These are phyloP conservation scores for Pardalotus punctatus DNA, from an alignment of 2,113 vertebrate species.

Conservation along the genomic window DNA sequence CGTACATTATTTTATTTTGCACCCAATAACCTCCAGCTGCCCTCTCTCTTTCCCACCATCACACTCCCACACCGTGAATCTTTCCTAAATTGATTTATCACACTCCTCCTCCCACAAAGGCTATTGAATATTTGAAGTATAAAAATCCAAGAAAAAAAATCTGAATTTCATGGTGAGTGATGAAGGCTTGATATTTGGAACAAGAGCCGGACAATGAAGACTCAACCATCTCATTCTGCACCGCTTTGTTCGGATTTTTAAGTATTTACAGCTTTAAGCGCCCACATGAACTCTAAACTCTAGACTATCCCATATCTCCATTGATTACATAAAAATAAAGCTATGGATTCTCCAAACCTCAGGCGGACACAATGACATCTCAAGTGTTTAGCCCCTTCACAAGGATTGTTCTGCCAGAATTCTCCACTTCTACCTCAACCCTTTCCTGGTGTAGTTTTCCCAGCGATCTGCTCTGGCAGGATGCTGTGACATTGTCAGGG, in stretches of 20 bases:
- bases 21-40: neutral
- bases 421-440: neutral
- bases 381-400: neutral
- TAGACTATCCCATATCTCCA: neutral
- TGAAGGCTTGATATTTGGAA: neutral
- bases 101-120: neutral
- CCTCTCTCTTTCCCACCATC: neutral
- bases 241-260: fast-evolving
- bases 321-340: neutral
- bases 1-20: neutral
- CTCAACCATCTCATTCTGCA: neutral
- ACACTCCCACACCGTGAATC: neutral
- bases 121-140: neutral
- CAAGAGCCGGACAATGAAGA: neutral
- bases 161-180: neutral
- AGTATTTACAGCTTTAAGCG: neutral
- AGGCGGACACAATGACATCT: neutral
- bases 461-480: fast-evolving
- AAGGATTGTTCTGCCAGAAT: neutral
- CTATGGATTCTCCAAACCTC: neutral
- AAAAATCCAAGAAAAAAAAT: neutral
- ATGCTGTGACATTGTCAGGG: too few species aligned
- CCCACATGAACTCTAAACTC: neutral
- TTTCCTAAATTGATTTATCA: neutral
- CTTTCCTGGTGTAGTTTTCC: fast-evolving